Evolutionary conservation across 1,140 invertebrate genomes (phyloP), one percentile per base, ranked within the genome.

Genomic region (Papilio glaucus): DNA sequence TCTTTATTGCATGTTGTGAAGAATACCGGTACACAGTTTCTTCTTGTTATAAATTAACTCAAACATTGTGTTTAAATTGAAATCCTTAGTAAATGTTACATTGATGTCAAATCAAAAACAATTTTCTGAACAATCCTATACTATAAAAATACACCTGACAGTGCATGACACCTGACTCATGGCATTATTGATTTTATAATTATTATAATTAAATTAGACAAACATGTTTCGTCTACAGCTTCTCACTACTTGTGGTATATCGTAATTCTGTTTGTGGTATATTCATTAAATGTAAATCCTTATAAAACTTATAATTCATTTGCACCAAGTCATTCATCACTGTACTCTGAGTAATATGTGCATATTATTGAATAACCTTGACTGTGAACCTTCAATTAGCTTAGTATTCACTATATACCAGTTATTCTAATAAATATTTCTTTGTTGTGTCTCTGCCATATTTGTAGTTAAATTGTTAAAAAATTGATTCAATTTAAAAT

Each of bases 181-280:
- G 15, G n/a, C 13, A n/a, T 2, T 69, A 69, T 69, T 69, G 67
- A 69, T 69, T 69, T 53, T 53, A 69, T 69, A 69, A 69, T 53
- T 68, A 49, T 68, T 69, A 69, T 69, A 69, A 69, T 69, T 69
- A 37, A 69, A 69, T 69, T 69, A 69, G 13, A 42, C 29, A 33
- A 33, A 33, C 29, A 33, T 24, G 29, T 33, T 63, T 62, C 1
- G 15, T 45, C 39, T 71, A 15, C n/a, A 15, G 45, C 18, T 21
- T 21, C 5, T 18, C 18, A 49, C 18, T 21, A 10, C 6, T 7
- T 49, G 15, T 8, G 1, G 18, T 7, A 49, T 49, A 18, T 49
- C 5, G 45, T 9, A 18, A 49, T 49, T 49, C 15, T 21, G 18
- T 49, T 49, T 9, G 45, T 49, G 45, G 2, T 49, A 49, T 2